Conservation (phyloP, 1,140 invertebrate species). For the Trachelipus rathkii region DNA sequence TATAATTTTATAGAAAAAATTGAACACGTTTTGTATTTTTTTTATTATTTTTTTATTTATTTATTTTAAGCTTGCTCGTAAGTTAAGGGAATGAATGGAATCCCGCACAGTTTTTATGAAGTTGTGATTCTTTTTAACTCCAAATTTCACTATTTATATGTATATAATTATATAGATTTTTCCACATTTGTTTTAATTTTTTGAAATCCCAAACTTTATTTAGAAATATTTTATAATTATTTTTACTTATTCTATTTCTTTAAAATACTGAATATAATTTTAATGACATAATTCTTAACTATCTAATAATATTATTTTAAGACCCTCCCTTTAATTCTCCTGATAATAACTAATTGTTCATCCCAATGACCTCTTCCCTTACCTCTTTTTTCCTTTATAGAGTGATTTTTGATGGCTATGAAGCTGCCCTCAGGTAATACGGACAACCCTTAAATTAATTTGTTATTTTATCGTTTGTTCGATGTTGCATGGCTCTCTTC, state of each 20-base stretch:
- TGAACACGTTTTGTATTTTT: too few relatives aligned
- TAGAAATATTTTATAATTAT: too few relatives aligned
- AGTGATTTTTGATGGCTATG: constrained; percentile 10
- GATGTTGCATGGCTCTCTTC: constrained; percentile 1
- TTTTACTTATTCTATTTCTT: neutral
- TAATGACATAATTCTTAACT: neutral
- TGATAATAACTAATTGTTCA: neutral
- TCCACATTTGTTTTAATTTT: too few relatives aligned
- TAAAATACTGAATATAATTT: constrained; percentile 1
- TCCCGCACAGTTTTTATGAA: too few relatives aligned
- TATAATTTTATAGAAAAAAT: too few relatives aligned
- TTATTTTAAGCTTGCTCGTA: too few relatives aligned
- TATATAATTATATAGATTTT: too few relatives aligned
- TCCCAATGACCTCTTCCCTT: neutral
- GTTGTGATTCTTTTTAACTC: too few relatives aligned
- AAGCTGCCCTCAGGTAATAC: constrained; percentile 8
- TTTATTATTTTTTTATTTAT: too few relatives aligned
- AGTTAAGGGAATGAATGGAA: too few relatives aligned
- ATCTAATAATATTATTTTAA: constrained; percentile 1
- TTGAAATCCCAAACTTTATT: neutral
- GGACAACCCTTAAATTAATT: neutral
- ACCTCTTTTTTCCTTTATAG: constrained; percentile 8
- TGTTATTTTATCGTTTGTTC: neutral
- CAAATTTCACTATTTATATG: too few relatives aligned
- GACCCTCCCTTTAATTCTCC: neutral